phyloP scores from a whole-genome alignment of 1,140 invertebrate species.

The Rhyzopertha dominica region DNA sequence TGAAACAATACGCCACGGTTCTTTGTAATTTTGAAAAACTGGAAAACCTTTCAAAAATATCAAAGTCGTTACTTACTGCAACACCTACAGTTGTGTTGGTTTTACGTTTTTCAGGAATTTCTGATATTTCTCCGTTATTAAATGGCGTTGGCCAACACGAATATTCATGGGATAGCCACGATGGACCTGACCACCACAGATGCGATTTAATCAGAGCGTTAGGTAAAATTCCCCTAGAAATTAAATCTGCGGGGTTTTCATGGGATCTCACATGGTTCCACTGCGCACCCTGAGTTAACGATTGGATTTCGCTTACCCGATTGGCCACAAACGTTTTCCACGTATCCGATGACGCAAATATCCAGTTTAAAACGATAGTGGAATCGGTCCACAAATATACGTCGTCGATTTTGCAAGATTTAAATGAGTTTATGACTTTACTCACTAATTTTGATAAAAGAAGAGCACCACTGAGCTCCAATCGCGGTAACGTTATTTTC shows the following conservation, averaged over 20 bases:
- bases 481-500: slow-evolving; percentile 16
- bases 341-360: slow-evolving; percentile 25
- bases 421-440: no score
- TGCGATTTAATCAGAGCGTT: slow-evolving; percentile 3
- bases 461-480: no score
- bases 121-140: no score
- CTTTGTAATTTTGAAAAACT: no score
- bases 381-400: slow-evolving; percentile 43
- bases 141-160: no score
- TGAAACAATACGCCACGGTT: no score
- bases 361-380: slow-evolving; percentile 37
- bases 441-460: no score
- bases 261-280: slow-evolving; percentile 37
- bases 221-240: slow-evolving; percentile 36
- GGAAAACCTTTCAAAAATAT: no score
- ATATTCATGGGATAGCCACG: not conserved
- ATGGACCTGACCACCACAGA: slow-evolving; percentile 16
- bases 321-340: slow-evolving; percentile 47
- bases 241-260: slow-evolving; percentile 43
- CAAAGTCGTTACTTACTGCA: no score
- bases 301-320: slow-evolving; percentile 41
- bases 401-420: no score
- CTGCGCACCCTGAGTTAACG: slow-evolving; percentile 8
- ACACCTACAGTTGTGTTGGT: no score
- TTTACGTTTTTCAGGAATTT: no score